These are phyloP conservation scores for Agonopterix heracliana DNA, from an alignment of 2,888 invertebrate genomes.

Conservation along the genomic window DNA sequence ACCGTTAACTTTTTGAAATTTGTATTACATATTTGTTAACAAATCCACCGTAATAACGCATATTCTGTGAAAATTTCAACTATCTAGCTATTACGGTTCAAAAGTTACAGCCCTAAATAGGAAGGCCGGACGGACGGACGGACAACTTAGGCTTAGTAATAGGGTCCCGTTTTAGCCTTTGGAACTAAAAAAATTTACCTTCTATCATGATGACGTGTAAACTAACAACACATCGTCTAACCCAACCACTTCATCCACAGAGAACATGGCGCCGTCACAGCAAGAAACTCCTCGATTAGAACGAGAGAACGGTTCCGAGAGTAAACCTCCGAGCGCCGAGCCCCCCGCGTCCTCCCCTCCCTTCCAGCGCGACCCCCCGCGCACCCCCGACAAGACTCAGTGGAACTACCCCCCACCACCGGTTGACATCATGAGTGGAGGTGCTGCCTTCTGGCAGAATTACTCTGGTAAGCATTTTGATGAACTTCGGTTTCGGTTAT, in stretches of 20 bases:
- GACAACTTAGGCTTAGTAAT: no score
- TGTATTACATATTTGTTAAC: no score
- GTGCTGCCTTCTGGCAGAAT: slow-evolving; percentile 93
- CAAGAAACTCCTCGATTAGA: slow-evolving; percentile 22
- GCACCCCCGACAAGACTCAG: slow-evolving; percentile 70
- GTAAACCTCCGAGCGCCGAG: slow-evolving; percentile 65
- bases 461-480: slow-evolving; percentile 86
- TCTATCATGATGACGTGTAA: no score
- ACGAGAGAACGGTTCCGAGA: slow-evolving; percentile 66
- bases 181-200: no score
- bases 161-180: no score
- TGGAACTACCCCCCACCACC: slow-evolving; percentile 74
- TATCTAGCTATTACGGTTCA: no score
- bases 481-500: neutral
- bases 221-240: no score
- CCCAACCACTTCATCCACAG: slow-evolving; percentile 30
- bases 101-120: no score
- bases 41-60: no score
- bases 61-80: no score
- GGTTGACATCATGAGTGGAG: slow-evolving; percentile 87
- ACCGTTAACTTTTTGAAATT: no score
- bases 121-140: no score
- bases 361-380: slow-evolving; percentile 63
- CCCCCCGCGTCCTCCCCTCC: slow-evolving; percentile 64
- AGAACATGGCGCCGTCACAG: slow-evolving; percentile 44